Percentiles rank a stretch among this genome's conserved stretches.
phyloP scores from a whole-genome alignment of 2,888 invertebrate species.

The Lutraria lutraria region DNA sequence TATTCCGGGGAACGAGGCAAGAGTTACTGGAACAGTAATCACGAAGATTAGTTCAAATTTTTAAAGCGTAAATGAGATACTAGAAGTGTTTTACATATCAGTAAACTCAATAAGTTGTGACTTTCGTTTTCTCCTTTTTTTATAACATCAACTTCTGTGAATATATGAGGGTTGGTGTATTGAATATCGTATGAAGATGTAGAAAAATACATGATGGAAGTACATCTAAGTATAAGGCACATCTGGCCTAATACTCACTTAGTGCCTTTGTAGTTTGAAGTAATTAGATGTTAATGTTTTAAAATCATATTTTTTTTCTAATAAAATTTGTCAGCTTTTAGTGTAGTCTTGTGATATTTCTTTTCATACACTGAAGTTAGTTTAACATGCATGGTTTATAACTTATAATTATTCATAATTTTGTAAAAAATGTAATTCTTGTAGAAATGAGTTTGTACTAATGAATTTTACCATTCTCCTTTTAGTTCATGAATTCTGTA shows the following conservation, averaged over 20 bases:
- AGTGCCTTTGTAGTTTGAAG: background rate
- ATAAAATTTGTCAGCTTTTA: background rate
- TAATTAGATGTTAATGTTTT: background rate
- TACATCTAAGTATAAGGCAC: background rate
- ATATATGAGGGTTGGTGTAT: background rate
- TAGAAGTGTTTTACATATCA: constrained; percentile 6
- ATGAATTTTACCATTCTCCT: background rate
- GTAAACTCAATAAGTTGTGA: background rate
- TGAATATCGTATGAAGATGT: background rate
- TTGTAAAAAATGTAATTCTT: background rate
- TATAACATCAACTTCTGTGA: too few species aligned
- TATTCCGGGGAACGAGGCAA: constrained; percentile 1
- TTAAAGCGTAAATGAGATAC: background rate
- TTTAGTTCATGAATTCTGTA: background rate
- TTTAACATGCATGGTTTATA: background rate
- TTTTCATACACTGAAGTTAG: background rate
- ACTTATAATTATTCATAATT: background rate
- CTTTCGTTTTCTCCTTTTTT: too few species aligned
- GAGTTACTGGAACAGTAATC: background rate
- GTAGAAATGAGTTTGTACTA: background rate
- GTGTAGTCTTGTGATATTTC: background rate
- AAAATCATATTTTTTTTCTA: background rate
- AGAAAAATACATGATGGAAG: background rate
- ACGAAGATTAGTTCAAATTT: background rate
- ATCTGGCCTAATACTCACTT: constrained; percentile 10